Base-by-base conservation (phyloP, 2,888 invertebrate species). In the Germaria angustata region DNA sequence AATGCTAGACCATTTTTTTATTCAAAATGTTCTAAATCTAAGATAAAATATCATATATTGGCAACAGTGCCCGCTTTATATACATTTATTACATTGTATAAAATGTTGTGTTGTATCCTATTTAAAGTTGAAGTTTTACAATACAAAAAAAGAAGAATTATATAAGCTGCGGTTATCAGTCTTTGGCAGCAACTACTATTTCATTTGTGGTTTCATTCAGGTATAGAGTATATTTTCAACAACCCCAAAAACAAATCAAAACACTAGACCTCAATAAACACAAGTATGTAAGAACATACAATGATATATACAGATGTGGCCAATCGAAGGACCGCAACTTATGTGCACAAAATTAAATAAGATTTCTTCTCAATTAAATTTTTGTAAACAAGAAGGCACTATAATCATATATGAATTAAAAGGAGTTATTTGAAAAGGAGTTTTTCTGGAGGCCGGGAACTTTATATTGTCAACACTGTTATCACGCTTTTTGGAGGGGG, bases 171-270 rank as follows among this genome's bases (percentile, higher is more conserved):
- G 39, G 24, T 13, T 9, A 41, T 28, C 28, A 68, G 39, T 68
- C 13, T 28, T 13, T 53, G 22, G 32, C 17, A 32, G 13, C 32
- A 53, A 68, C 28, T 28, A 5, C 3, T 32, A 41, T 69, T 69
- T 32, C 11, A 44, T 55, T 69, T 69, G 32, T 22, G 20, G 20
- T 55, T 55, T 20, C 17, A 69, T 44, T 68, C 68, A 55, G 41
- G 36, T 65, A n/a, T 36, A 49, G 17, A 55, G 24, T 41, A 32
- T 17, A 39, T 68, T 41, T 41, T 32, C 69, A 44, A 69, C 53
- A 68, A 36, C 69, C 41, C 44, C 55, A 44, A n/a, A 69, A 55
- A 69, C 28, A 69, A 69, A 69, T 55, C 55, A 69, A 69, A 69
- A 20, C 32, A 55, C 53, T 69, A 69, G 69, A 69, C 41, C 69